Evolutionary conservation across 2,113 vertebrate genomes (phyloP).

Genomic region (Sorex araneus): DNA sequence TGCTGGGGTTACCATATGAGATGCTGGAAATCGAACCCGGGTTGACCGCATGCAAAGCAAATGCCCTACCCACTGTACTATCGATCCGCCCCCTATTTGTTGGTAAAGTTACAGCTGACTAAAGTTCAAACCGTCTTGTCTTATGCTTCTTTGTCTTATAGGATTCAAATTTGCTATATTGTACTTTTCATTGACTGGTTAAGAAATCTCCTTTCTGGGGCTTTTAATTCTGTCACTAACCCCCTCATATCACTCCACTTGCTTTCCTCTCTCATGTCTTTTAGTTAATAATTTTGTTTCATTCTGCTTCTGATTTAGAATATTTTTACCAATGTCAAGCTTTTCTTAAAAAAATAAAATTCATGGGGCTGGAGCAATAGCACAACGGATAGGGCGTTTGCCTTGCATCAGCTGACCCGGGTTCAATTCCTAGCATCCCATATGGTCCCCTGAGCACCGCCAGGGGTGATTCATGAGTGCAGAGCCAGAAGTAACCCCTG

Average conservation of each 20-base stretch:
- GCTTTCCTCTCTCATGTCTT: not conserved
- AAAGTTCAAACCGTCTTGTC: not conserved
- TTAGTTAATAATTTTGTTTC: constrained; percentile 32
- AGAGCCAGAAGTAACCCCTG: no score
- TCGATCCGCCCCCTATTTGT: constrained; percentile 20
- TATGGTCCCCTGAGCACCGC: no score
- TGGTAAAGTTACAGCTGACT: constrained; percentile 43
- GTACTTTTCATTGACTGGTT: not conserved
- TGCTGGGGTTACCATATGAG: no score
- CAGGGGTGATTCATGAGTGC: no score
- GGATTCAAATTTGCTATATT: not conserved
- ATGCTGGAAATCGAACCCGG: no score
- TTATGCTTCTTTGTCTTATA: not conserved
- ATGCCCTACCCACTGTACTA: no score
- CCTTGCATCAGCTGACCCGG: no score
- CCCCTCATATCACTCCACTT: not conserved
- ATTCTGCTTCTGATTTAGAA: constrained; percentile 44
- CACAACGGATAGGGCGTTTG: no score
- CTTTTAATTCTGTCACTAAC: not conserved
- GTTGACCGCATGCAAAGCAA: no score
- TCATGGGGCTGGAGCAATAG: no score
- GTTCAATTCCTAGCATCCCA: no score
- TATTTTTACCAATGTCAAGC: not conserved
- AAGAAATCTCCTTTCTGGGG: not conserved
- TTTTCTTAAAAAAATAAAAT: not conserved